Percentiles rank a stretch among this genome's conserved stretches.
Evolutionary conservation across 2,113 vertebrate genomes (phyloP).

Genomic region (human): DNA sequence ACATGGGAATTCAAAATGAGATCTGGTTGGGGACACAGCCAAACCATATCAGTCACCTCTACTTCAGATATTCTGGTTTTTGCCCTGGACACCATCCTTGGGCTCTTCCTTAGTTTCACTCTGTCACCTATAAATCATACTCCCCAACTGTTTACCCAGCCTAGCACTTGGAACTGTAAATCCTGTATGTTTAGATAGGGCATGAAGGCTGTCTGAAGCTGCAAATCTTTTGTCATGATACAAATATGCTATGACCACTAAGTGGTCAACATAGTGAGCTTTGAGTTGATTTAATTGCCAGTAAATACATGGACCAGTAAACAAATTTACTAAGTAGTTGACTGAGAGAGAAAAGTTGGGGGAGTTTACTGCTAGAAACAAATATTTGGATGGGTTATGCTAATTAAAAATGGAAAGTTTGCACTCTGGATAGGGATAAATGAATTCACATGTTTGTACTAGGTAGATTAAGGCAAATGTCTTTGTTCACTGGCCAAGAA

Average conservation of each 20-base stretch:
- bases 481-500: neutral
- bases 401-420: neutral
- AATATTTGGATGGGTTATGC: neutral
- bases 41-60: neutral
- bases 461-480: neutral
- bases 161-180: neutral
- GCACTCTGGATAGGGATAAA: neutral
- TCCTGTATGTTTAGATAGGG: neutral
- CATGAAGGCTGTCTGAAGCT: neutral
- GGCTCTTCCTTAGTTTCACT: neutral
- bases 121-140: neutral
- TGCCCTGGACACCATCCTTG: neutral
- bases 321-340: neutral
- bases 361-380: neutral
- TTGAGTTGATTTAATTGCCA: neutral
- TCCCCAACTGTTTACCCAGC: neutral
- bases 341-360: neutral
- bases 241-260: neutral
- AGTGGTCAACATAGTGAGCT: neutral
- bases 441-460: neutral
- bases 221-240: neutral
- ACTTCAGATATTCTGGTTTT: neutral
- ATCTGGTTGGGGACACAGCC: no score
- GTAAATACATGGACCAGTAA: neutral
- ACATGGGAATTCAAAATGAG: no score